Evolutionary conservation across 2,888 invertebrate species (phyloP).

Genomic region (Cephus spinipes): DNA sequence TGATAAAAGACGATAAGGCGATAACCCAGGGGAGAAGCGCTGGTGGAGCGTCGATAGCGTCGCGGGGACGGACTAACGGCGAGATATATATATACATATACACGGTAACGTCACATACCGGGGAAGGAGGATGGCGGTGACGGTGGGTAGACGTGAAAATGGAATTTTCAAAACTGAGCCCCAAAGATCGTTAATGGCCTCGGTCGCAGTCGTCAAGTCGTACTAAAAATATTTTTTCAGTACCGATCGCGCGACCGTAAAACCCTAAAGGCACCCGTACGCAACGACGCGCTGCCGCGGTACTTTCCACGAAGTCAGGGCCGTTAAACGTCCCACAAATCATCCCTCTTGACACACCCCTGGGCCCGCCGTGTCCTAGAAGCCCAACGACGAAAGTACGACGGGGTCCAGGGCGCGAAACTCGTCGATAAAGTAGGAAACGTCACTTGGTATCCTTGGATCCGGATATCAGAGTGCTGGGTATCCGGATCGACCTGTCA

Average conservation of each 20-base stretch:
- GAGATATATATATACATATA: too few species aligned
- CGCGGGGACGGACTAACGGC: neutral
- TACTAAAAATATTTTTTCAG: constrained; percentile 5
- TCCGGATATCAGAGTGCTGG: too few species aligned
- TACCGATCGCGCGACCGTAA: constrained; percentile 1
- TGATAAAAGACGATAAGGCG: neutral
- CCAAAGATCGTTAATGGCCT: too few species aligned
- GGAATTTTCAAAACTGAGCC: too few species aligned
- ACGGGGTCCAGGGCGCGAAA: too few species aligned
- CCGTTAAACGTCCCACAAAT: constrained; percentile 4
- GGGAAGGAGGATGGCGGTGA: too few species aligned
- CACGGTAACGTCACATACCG: neutral
- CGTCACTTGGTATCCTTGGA: too few species aligned
- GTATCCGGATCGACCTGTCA: too few species aligned
- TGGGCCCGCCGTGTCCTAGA: neutral
- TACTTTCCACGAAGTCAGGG: constrained; percentile 1
- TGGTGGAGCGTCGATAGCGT: neutral
- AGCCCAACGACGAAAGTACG: neutral
- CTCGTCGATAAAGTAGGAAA: too few species aligned
- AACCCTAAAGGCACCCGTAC: neutral
- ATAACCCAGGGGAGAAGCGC: neutral
- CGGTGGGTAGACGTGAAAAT: too few species aligned
- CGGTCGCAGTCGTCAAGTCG: too few species aligned
- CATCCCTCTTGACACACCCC: neutral
- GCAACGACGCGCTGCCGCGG: neutral